Evolutionary conservation across 2,888 invertebrate species (phyloP).

Genomic region (Agonopterix alstromeriana): DNA sequence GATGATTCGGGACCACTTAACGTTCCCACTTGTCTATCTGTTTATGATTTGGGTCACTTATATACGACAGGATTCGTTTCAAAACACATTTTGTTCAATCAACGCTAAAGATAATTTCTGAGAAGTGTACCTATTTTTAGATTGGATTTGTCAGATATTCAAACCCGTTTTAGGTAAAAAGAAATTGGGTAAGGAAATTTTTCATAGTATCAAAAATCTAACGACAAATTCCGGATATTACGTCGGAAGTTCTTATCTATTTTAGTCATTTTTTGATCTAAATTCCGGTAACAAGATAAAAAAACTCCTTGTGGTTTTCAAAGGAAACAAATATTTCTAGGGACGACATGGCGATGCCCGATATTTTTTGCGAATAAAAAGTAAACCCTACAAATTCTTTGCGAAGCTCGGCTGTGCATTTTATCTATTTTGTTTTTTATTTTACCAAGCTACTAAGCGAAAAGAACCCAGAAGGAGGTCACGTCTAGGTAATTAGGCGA

Average conservation of each 20-base stretch:
- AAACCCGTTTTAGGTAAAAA: too few species aligned
- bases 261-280: conserved; percentile 11
- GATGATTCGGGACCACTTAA: conserved; percentile 1
- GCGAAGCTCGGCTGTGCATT: neutral
- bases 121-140: too few species aligned
- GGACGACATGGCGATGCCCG: neutral
- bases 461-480: conserved; percentile 11
- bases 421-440: neutral
- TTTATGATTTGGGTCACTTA: too few species aligned
- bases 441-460: conserved; percentile 5
- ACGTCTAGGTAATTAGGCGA: conserved; percentile 16
- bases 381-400: neutral
- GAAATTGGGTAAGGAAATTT: neutral
- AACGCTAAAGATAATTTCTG: too few species aligned
- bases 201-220: neutral
- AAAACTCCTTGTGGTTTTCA: neutral
- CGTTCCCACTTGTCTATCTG: too few species aligned
- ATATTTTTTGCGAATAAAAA: neutral
- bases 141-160: too few species aligned
- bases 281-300: neutral
- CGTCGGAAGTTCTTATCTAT: conserved; percentile 20
- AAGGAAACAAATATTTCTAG: neutral
- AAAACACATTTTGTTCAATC: too few species aligned
- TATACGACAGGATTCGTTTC: too few species aligned
- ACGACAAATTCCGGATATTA: conserved; percentile 12